Base-by-base conservation (phyloP, 2,113 vertebrate genomes). In the Dasyornis broadbenti region DNA sequence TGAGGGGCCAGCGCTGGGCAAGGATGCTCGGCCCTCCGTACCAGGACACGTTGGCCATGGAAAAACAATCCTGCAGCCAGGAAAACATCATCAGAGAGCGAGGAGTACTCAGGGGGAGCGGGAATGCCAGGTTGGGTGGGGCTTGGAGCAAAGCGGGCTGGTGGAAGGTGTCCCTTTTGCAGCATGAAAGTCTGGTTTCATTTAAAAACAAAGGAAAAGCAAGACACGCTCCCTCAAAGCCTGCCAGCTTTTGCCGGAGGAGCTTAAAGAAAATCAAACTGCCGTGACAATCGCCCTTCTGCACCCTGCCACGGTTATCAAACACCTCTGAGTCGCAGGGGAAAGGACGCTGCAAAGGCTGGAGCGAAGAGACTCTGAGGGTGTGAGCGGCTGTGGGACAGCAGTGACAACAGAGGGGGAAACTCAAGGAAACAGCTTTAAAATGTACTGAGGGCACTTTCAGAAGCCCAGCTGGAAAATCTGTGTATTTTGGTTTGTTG, bases 41-140 rank as follows among this genome's bases (percentile, higher is more conserved):
- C 99, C 99, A 99, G 40, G 98, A 99, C 59, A 99, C 53, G 7
- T 99, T 99, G 47, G 93, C 95, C 99, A 99, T 99, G 83, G 99
- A 99, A 95, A 99, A 99, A 89, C 99, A 99, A 54, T 99, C 98
- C 99, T 99, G 97, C 44, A 54, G 93, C 63, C 77, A 3, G 39
- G 35, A 84, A 54, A 89, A 23, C 64, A 16, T 5, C n/a, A 0
- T 18, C 50, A 70, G 20, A 17, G 0, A 39, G n/a, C 0, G 0
- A 42, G 44, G 20, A 37, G 22, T 0, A 2, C 42, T 50, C 47
- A 4, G 0, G 47, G 22, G 3, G 19, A 44, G 40, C 39, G 12
- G 60, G 18, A 39, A 39, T 13, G 47, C 17, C 47, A 17, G n/a
- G 26, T 8, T 49, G 65, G 45, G 35, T 4, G 26, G n/a, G 45